Evolutionary conservation across 2,888 invertebrate species (phyloP).

Genomic region (Acleris laterana): DNA sequence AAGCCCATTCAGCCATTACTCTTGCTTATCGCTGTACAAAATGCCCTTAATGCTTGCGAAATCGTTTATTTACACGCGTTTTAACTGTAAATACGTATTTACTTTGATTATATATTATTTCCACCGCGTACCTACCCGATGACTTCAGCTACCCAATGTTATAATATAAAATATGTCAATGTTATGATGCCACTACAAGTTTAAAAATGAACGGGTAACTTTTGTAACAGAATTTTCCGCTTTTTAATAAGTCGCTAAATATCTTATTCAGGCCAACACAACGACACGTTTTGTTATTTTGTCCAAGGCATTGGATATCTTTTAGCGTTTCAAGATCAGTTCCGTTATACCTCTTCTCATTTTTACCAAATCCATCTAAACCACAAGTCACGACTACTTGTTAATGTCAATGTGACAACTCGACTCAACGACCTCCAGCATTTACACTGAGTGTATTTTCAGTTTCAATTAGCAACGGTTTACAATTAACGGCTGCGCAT

Average conservation of each 20-base stretch:
- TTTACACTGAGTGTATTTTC: slow-evolving; percentile 17
- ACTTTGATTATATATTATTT: slow-evolving; percentile 7
- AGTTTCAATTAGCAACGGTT: slow-evolving; percentile 13
- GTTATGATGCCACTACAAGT: background rate
- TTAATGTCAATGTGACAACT: slow-evolving; percentile 30
- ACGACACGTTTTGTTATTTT: too few species aligned
- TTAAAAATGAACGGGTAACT: background rate
- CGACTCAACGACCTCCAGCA: slow-evolving; percentile 4
- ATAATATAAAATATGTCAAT: slow-evolving; percentile 14
- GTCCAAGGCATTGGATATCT: background rate
- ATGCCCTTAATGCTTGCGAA: slow-evolving; percentile 39
- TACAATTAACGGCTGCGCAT: slow-evolving; percentile 10
- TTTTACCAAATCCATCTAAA: slow-evolving; percentile 29
- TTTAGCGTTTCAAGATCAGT: slow-evolving; percentile 7
- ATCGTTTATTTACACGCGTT: slow-evolving; percentile 38
- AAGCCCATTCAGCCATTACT: slow-evolving; percentile 40
- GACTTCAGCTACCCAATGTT: slow-evolving; percentile 11
- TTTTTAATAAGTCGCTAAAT: slow-evolving; percentile 6
- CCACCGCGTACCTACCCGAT: slow-evolving; percentile 3
- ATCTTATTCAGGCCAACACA: background rate
- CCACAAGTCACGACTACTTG: slow-evolving; percentile 22
- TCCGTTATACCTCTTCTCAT: slow-evolving; percentile 19
- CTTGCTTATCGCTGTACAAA: slow-evolving; percentile 42
- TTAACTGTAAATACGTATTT: slow-evolving; percentile 18
- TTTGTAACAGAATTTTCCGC: slow-evolving; percentile 2